Conservation (phyloP, 2,113 vertebrate species). For the Gracilinanus agilis region DNA sequence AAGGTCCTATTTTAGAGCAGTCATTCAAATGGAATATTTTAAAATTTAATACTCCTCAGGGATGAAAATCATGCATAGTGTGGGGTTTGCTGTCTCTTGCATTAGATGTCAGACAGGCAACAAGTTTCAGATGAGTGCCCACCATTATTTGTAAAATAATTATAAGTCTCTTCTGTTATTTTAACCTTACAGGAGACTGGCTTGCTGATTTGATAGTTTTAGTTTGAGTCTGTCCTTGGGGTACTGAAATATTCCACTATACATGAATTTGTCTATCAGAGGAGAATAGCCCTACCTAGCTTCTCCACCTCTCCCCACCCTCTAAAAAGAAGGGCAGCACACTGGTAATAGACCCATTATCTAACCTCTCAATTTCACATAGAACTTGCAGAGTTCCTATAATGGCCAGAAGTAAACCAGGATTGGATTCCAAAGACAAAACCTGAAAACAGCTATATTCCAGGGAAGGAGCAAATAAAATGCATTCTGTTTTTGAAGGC, state of each 20-base stretch:
- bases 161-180: neutral
- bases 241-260: neutral
- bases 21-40: constrained; percentile 1
- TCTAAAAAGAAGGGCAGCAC: neutral
- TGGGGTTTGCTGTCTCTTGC: neutral
- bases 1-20: neutral
- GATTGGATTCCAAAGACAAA: neutral
- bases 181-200: constrained; percentile 5
- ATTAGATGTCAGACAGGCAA: neutral
- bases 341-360: neutral
- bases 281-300: too few species aligned
- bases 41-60: neutral
- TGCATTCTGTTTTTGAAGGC: neutral
- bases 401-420: neutral
- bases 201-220: constrained; percentile 2
- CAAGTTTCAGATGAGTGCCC: neutral
- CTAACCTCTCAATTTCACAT: neutral
- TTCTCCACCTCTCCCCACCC: too few species aligned
- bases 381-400: neutral
- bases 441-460: too few species aligned
- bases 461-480: neutral
- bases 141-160: neutral
- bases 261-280: neutral
- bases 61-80: neutral
- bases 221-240: neutral